Evolutionary conservation across 2,888 invertebrate genomes (phyloP).

Genomic region (Automeris io): DNA sequence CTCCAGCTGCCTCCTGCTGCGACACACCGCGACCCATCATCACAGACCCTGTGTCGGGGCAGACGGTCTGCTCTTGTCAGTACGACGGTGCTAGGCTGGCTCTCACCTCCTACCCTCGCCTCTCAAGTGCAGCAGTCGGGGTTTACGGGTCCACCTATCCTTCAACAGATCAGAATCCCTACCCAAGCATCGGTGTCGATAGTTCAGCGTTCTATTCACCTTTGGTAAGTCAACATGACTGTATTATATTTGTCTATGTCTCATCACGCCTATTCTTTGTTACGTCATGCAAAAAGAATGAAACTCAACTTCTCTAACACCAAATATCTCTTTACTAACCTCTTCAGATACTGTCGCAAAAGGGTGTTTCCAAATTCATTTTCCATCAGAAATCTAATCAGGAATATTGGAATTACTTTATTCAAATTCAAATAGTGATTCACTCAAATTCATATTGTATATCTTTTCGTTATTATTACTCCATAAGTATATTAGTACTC

Average conservation of each 20-base stretch:
- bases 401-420: too few relatives aligned
- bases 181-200: slow-evolving; percentile 94
- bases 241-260: background rate
- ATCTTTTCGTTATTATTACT: too few relatives aligned
- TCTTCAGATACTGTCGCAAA: too few relatives aligned
- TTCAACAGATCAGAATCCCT: slow-evolving; percentile 93
- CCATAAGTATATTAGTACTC: too few relatives aligned
- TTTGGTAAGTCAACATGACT: slow-evolving; percentile 83
- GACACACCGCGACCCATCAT: slow-evolving; percentile 94
- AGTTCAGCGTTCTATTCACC: slow-evolving; percentile 97
- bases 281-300: too few relatives aligned
- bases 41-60: slow-evolving; percentile 94
- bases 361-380: too few relatives aligned
- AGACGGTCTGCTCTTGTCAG: slow-evolving; percentile 95
- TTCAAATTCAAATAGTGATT: too few relatives aligned
- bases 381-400: too few relatives aligned
- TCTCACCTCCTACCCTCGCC: slow-evolving; percentile 86
- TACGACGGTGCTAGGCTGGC: slow-evolving; percentile 93
- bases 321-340: too few relatives aligned
- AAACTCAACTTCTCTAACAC: too few relatives aligned
- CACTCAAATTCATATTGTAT: too few relatives aligned
- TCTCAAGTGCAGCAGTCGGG: slow-evolving; percentile 85
- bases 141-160: slow-evolving; percentile 93
- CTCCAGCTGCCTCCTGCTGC: slow-evolving; percentile 83
- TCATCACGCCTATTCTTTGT: slow-evolving; percentile 13